Base-by-base conservation (phyloP, 2,888 invertebrate genomes). In the Octodonta nipae region DNA sequence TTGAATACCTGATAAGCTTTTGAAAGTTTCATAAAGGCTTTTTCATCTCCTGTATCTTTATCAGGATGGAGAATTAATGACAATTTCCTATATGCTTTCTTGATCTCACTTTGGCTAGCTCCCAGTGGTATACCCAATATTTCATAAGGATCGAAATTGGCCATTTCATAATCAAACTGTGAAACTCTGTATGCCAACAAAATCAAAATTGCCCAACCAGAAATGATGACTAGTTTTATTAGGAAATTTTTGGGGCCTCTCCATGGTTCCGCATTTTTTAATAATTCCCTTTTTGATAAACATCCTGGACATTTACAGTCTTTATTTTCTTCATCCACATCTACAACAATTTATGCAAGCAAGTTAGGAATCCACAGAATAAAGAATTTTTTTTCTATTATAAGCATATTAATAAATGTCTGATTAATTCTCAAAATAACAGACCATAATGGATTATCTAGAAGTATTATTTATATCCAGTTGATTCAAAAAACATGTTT, bases 81-180 rank as follows among this genome's bases (percentile, higher is more conserved):
- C 34, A 95, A 72, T 59, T 87, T 86, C 37, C 92, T 78, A 60
- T 98, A 99, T 7, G 92, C 88, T 62, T 83, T 91, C 61, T 92
- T 96, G 30, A 99, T 89, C 52, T 92, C 89, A 13, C 73, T 69
- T 58, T 81, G 78, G 20, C 85, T 79, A 10, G 96, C 77, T 33
- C 86, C 88, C 38, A 83, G 70, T 33, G 92, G 85, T 43, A 98
- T 71, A 28, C 82, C 84, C 36, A 98, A 68, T 55, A 98, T 95
- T 58, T 88, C 87, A 66, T 89, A 98, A 0, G 98, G 98, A 70
- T 98, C 96, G 67, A 96, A 99, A 61, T 95, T 96, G 5, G 89
- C 86, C 78, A 91, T 88, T 67, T 96, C 95, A 65, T 92, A 88
- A 59, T 98, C 93, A 66, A 95, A 89, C 60, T 92, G 88, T 1